These are phyloP conservation scores for Harpalus rufipes DNA, from an alignment of 2,888 invertebrate species.

Conservation along the genomic window DNA sequence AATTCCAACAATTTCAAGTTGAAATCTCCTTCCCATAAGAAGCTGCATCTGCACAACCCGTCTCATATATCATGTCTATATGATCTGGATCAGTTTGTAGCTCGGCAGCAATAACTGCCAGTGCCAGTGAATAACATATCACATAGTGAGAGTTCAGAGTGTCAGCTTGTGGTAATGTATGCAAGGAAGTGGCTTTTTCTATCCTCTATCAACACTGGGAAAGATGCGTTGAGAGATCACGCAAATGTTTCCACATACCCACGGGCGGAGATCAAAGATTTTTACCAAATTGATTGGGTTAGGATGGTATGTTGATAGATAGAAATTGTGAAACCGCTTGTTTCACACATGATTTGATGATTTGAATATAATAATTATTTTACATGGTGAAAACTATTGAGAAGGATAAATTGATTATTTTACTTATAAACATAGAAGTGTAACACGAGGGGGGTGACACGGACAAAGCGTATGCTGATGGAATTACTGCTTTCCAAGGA, in stretches of 20 bases:
- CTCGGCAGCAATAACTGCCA: slow-evolving; percentile 11
- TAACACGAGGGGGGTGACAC: too few relatives aligned
- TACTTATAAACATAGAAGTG: background rate
- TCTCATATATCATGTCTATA: background rate
- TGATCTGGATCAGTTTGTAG: slow-evolving; percentile 2
- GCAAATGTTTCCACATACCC: slow-evolving; percentile 42
- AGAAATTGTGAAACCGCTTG: background rate
- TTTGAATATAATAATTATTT: background rate
- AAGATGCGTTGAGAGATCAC: slow-evolving; percentile 55
- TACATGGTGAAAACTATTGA: too few relatives aligned
- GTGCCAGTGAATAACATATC: slow-evolving; percentile 24
- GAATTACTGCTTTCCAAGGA: too few relatives aligned
- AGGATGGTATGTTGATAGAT: too few relatives aligned
- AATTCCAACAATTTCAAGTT: too few relatives aligned
- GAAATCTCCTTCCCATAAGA: too few relatives aligned
- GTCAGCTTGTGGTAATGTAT: slow-evolving; percentile 44
- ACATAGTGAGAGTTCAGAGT: slow-evolving; percentile 26
- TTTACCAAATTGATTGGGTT: background rate
- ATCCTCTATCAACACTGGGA: slow-evolving; percentile 44
- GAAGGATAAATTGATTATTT: too few relatives aligned
- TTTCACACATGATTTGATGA: background rate
- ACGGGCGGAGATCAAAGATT: background rate
- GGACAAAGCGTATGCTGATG: too few relatives aligned
- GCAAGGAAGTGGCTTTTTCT: slow-evolving; percentile 54
- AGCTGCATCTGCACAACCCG: background rate